Evolutionary conservation across 2,888 invertebrate genomes (phyloP), one percentile per base, ranked within the genome.

Genomic region (Biston stratarius): DNA sequence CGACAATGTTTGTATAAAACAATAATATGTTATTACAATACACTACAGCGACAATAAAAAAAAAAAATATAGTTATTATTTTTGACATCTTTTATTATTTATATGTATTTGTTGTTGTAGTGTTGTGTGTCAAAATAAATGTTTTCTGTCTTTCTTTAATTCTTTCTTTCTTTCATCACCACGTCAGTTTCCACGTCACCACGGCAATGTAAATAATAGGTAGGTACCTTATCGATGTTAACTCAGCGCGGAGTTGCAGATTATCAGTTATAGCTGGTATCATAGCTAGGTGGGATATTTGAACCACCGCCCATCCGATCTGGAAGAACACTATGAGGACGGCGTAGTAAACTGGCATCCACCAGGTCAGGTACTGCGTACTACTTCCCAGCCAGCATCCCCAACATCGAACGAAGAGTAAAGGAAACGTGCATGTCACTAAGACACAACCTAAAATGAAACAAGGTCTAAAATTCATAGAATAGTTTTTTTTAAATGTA

Each of bases 241-340:
- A 94, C 77, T 97, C 97, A 0, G 97, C 95, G 64, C 98, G 95
- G 70, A 96, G 95, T 74, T 95, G 92, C 55, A 96, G 94, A 73
- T 95, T 95, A 53, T 95, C 95, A 0, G 97, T 95, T 64, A 98
- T 94, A 60, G 96, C 95, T 0, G 99, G 98, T 78, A 99, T 98
- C 87, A 99, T 96, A 0, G 99, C 96, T 63, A 99, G 94, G 90
- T 99, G 99, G 0, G 98, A 97, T 78, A 99, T 98, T 94, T 99
- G 99, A 1, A 97, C 97, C 8, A 97, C 94, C 0, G 99, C 98
- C 99, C 99, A 99, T 11, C 99, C 99, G 74, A 97, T 96, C 92
- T 99, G 99, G 89, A 98, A 98, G 74, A 98, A 90, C 10, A 95
- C 87, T 73, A 97, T 97, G 66, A 95, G 91, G 42, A 90, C 77